Base-by-base conservation (phyloP, 2,888 invertebrate genomes). In the Stenurella melanura region DNA sequence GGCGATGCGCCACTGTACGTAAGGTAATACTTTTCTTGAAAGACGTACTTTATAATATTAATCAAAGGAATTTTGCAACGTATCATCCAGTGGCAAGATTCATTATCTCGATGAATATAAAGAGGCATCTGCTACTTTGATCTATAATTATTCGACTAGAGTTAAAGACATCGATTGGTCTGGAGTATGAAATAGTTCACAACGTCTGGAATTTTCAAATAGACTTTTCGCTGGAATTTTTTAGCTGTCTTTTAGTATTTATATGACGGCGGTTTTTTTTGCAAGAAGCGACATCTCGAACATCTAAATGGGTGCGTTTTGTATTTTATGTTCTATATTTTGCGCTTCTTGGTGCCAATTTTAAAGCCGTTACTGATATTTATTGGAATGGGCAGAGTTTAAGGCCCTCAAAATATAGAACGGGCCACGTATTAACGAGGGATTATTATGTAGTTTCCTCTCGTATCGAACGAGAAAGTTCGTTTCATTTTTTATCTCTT, bases 101-200 rank as follows among this genome's bases (percentile, higher is more conserved):
- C 38, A 56, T 69, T 63, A 74, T 69, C 64, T 17, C 30, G 26
- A 21, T 21, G 57, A 56, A 64, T 75, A 71, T 75, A 75, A 75
- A 75, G 67, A 58, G 54, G 77, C 79, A 76, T 76, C 77, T 73
- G 78, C 69, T 75, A 79, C 76, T 79, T 81, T 81, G 78, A 78
- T 80, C 81, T 77, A 76, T 78, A 73, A 76, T 80, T 82, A 78
- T 73, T 75, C 71, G 26, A 64, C 66, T 15, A 50, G 57, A 57
- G 70, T 26, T 64, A 63, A 56, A 57, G 34, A 57, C 66, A 69
- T 72, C 71, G 61, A 63, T 72, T 54, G 71, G 21, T 60, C 58
- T 60, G 11, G 50, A 63, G 63, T 30, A 30, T 26, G 42, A 70
- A 42, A 70, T 54, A 50, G 63, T 17, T 42, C 71, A 54, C 19